Percentiles rank a stretch among this genome's conserved stretches.
Evolutionary conservation across 1,140 invertebrate genomes (phyloP).

Genomic region (Hylyphantes graminicola): DNA sequence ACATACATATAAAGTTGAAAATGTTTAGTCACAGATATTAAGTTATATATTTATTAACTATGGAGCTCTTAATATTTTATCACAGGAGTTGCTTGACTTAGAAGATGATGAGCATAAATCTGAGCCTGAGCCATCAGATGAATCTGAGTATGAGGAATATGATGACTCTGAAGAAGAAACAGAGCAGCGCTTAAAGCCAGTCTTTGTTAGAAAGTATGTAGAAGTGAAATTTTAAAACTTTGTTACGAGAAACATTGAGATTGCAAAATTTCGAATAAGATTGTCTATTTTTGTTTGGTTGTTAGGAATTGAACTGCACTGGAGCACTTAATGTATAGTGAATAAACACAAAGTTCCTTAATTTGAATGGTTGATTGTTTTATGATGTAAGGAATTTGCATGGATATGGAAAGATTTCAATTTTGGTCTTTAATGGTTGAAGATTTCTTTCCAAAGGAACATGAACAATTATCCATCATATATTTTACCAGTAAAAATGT

Average conservation of each 20-base stretch:
- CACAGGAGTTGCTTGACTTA: conserved; percentile 72
- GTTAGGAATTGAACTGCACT: no score
- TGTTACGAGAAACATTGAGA: background rate
- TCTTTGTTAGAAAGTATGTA: conserved; percentile 89
- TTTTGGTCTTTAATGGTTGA: no score
- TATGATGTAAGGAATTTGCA: no score
- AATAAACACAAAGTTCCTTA: no score
- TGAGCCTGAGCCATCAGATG: conserved; percentile 67
- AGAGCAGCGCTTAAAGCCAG: conserved; percentile 90
- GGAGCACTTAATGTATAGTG: no score
- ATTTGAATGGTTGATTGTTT: no score
- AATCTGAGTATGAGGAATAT: conserved; percentile 87
- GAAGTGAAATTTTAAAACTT: background rate
- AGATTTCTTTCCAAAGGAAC: no score
- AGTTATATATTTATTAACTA: background rate
- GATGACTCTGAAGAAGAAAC: conserved; percentile 75
- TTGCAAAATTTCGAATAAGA: background rate
- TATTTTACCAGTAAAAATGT: no score
- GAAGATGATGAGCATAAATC: conserved; percentile 65
- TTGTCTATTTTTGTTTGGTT: background rate
- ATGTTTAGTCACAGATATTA: no score
- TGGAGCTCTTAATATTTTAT: background rate
- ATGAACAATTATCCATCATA: no score
- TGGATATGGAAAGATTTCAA: no score
- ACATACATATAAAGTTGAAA: no score